These are phyloP conservation scores for Megamerina dolium DNA, from an alignment of 2,888 invertebrate genomes.

Conservation along the genomic window DNA sequence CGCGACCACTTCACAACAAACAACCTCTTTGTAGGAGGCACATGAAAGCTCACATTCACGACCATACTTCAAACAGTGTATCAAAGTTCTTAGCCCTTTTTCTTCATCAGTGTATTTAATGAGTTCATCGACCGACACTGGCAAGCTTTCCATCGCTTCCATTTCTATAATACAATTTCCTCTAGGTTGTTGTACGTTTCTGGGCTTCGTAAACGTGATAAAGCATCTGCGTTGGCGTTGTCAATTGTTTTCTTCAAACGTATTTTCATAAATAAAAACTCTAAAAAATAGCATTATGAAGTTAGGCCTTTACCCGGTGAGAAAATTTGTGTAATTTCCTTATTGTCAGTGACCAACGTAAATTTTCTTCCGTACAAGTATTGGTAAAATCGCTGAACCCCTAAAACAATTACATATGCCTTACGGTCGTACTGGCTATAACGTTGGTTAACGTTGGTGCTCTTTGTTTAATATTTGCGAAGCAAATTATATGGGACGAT, in stretches of 20 bases:
- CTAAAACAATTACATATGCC: constrained; percentile 38
- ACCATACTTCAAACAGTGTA: constrained; percentile 6
- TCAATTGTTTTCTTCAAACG: constrained; percentile 8
- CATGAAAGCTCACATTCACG: not conserved
- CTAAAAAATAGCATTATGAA: constrained; percentile 9
- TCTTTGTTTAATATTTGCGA: constrained; percentile 30
- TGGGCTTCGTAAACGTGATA: constrained; percentile 5
- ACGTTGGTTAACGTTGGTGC: constrained; percentile 30
- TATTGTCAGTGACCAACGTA: constrained; percentile 25
- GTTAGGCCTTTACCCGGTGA: constrained; percentile 9
- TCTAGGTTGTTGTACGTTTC: not conserved
- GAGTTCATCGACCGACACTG: constrained; percentile 5
- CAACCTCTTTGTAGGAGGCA: constrained; percentile 10
- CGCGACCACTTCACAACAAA: constrained; percentile 18
- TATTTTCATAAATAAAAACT: constrained; percentile 13
- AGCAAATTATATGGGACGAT: constrained; percentile 41
- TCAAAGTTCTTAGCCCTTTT: constrained; percentile 2
- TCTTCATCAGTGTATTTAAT: not conserved
- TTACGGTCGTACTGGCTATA: constrained; percentile 31
- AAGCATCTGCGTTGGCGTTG: constrained; percentile 12
- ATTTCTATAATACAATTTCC: constrained; percentile 8
- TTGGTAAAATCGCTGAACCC: constrained; percentile 19
- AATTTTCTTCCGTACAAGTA: constrained; percentile 43
- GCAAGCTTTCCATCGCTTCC: constrained; percentile 7
- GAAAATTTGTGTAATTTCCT: constrained; percentile 14